A percentile compares a stretch with the other conserved stretches of the same genome.
Conservation (phyloP, 2,888 invertebrate species). For the Cistogaster globosa region DNA sequence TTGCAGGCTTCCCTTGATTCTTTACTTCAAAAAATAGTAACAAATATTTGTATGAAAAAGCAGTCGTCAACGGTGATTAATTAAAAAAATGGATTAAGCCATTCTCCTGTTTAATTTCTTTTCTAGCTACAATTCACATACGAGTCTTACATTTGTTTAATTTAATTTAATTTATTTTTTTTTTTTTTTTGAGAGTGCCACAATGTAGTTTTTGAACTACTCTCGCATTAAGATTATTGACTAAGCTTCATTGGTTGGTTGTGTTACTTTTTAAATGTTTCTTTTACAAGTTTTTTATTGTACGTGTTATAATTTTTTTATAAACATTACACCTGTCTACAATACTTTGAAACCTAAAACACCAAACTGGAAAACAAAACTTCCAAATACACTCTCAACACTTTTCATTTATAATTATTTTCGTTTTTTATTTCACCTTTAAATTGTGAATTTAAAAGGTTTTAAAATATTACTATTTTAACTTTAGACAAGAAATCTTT, state of each 20-base stretch:
- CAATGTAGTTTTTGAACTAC: too few species aligned
- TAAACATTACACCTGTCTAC: constrained; percentile 38
- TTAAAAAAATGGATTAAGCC: too few species aligned
- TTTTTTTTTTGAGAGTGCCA: too few species aligned
- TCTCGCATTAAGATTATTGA: background rate
- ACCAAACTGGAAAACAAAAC: constrained; percentile 11
- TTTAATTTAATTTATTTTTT: too few species aligned
- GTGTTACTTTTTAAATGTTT: background rate
- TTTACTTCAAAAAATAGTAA: too few species aligned
- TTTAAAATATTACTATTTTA: constrained; percentile 14
- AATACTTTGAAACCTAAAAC: constrained; percentile 1
- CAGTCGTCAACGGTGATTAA: too few species aligned
- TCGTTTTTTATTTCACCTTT: background rate
- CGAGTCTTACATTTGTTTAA: too few species aligned
- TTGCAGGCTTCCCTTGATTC: too few species aligned
- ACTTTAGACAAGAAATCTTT: background rate
- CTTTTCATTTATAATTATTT: constrained; percentile 49
- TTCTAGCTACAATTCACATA: too few species aligned
- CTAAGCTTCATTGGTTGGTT: background rate
- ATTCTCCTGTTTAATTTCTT: too few species aligned
- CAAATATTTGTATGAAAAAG: too few species aligned
- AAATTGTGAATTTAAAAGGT: background rate
- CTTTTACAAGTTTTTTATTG: background rate
- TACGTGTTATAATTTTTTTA: background rate
- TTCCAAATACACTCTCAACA: constrained; percentile 56